Conservation (phyloP, 2,888 invertebrate genomes). For the Psylliodes chrysocephalus region DNA sequence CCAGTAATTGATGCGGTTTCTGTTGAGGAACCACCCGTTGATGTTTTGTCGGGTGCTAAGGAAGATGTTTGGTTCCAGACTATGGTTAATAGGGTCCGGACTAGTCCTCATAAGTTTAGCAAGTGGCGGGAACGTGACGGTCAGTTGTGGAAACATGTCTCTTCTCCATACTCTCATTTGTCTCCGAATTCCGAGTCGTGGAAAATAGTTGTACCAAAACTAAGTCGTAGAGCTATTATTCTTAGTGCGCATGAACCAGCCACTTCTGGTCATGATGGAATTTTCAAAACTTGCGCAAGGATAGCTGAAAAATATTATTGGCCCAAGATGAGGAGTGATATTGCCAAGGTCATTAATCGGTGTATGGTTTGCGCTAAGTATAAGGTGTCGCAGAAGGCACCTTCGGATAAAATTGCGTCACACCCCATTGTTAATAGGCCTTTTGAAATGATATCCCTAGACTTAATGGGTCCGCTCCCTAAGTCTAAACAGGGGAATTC, state of each 20-base stretch:
- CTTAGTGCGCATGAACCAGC: not conserved
- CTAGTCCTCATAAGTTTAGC: too few species aligned
- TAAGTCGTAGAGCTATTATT: not conserved
- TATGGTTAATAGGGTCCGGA: too few species aligned
- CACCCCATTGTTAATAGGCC: not conserved
- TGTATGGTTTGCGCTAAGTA: not conserved
- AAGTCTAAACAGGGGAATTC: slow-evolving; percentile 11
- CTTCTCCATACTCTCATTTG: too few species aligned
- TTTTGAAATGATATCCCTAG: too few species aligned
- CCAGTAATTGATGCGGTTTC: too few species aligned
- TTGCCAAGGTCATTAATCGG: slow-evolving; percentile 1
- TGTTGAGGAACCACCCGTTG: too few species aligned
- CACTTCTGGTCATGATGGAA: not conserved
- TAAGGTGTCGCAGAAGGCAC: not conserved
- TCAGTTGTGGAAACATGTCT: too few species aligned
- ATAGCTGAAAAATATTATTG: slow-evolving; percentile 5
- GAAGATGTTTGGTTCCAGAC: too few species aligned
- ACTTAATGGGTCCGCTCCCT: too few species aligned
- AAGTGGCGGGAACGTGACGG: too few species aligned
- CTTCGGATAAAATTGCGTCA: slow-evolving; percentile 16
- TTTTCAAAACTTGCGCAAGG: not conserved
- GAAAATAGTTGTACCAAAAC: not conserved
- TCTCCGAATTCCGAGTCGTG: not conserved
- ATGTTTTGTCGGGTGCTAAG: too few species aligned
- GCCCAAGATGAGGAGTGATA: not conserved